Conservation (phyloP, 2,797 vertebrate species). For the Phoxinus dragarum region DNA sequence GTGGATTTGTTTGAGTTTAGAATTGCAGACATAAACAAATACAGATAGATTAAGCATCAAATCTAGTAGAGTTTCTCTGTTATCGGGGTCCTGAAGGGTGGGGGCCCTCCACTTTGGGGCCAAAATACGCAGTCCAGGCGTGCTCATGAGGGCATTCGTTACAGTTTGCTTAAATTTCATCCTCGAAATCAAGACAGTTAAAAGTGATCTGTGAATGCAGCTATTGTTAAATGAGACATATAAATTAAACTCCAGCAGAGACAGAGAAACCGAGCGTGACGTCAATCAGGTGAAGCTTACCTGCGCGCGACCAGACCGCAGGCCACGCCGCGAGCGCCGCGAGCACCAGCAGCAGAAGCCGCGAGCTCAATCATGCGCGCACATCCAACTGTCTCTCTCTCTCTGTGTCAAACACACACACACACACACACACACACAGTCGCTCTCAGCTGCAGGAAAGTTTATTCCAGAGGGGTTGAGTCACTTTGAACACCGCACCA, state of each 20-base stretch:
- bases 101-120: background rate
- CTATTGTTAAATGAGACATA: constrained; percentile 23
- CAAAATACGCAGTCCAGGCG: constrained; percentile 16
- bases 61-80: constrained; percentile 25
- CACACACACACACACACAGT: background rate
- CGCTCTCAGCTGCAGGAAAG: constrained; percentile 17
- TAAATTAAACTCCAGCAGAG: constrained; percentile 5
- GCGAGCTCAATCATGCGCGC: constrained; percentile 71
- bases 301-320: constrained; percentile 73
- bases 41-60: constrained; percentile 40
- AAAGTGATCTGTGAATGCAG: background rate
- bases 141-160: constrained; percentile 6
- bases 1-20: constrained; percentile 39
- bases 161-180: constrained; percentile 40
- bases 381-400: constrained; percentile 42
- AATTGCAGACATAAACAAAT: constrained; percentile 37
- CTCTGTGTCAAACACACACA: constrained; percentile 14
- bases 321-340: constrained; percentile 69
- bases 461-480: constrained; percentile 40
- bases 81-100: constrained; percentile 3
- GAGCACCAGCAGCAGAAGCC: constrained; percentile 76
- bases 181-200: constrained; percentile 27
- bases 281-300: constrained; percentile 68
- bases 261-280: constrained; percentile 34
- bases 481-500: constrained; percentile 18